Evolutionary conservation across 1,140 invertebrate species (phyloP).

Genomic region (Apocrypta bakeri): DNA sequence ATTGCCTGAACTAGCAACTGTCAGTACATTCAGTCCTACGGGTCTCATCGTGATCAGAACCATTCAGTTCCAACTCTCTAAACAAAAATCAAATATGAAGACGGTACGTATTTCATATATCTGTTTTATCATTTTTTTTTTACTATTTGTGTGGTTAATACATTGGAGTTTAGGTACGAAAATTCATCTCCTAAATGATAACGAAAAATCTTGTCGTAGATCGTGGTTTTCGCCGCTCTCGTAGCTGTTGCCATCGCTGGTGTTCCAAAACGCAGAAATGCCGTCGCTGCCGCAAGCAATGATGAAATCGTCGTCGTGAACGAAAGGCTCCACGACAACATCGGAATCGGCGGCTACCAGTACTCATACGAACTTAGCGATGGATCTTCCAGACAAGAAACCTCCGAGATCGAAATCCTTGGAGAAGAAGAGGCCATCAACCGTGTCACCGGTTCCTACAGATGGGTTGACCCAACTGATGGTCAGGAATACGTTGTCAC

Average conservation of each 20-base stretch:
- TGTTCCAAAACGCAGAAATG: background rate
- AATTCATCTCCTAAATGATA: background rate
- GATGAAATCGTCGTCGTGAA: background rate
- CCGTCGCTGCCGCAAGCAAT: background rate
- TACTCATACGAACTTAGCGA: slow-evolving; percentile 77
- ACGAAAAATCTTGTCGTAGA: background rate
- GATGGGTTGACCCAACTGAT: slow-evolving; percentile 75
- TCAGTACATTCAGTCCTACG: background rate
- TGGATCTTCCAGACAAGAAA: slow-evolving; percentile 75
- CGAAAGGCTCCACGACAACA: background rate
- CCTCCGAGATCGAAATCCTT: slow-evolving; percentile 74
- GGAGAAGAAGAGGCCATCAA: slow-evolving; percentile 2
- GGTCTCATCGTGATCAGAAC: background rate
- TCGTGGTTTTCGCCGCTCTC: background rate
- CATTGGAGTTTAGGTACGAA: no score
- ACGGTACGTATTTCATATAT: slow-evolving; percentile 17
- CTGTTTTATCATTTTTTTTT: no score
- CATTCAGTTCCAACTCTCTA: background rate
- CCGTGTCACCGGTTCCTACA: slow-evolving; percentile 71
- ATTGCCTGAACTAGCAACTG: background rate
- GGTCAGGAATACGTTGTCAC: slow-evolving; percentile 70
- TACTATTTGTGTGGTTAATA: background rate
- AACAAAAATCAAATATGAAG: slow-evolving; percentile 15
- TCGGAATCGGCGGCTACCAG: slow-evolving; percentile 64
- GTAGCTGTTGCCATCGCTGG: slow-evolving; percentile 12